Evolutionary conservation across 2,888 invertebrate genomes (phyloP).

Genomic region (Helleia helle): DNA sequence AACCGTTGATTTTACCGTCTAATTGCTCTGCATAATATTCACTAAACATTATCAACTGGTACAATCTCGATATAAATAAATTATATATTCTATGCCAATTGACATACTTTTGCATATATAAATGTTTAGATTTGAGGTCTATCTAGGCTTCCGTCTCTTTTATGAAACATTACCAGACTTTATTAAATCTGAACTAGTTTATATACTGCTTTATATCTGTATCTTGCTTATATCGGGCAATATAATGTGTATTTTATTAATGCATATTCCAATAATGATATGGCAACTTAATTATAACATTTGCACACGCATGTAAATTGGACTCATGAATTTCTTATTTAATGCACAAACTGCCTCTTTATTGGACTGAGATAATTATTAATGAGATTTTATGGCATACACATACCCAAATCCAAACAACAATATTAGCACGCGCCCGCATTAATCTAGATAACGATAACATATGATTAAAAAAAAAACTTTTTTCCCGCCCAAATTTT

Average conservation of each 20-base stretch:
- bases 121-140: neutral
- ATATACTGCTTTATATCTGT: neutral
- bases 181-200: slow-evolving; percentile 4
- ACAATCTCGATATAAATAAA: neutral
- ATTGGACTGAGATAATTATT: too few relatives aligned
- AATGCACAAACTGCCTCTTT: too few relatives aligned
- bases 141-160: slow-evolving; percentile 3
- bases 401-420: too few relatives aligned
- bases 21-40: neutral
- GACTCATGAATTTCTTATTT: too few relatives aligned
- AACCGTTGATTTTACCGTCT: neutral
- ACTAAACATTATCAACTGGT: neutral
- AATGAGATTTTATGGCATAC: too few relatives aligned
- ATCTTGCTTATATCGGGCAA: neutral
- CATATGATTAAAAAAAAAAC: too few relatives aligned
- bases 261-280: too few relatives aligned
- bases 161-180: neutral
- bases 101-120: slow-evolving; percentile 1
- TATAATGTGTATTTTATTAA: neutral
- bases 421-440: too few relatives aligned
- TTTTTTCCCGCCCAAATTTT: too few relatives aligned
- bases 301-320: too few relatives aligned
- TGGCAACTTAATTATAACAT: too few relatives aligned
- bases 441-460: too few relatives aligned
- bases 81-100: neutral